These are phyloP conservation scores for Cheiracanthium punctorium DNA, from an alignment of 2,888 invertebrate genomes.

Conservation along the genomic window DNA sequence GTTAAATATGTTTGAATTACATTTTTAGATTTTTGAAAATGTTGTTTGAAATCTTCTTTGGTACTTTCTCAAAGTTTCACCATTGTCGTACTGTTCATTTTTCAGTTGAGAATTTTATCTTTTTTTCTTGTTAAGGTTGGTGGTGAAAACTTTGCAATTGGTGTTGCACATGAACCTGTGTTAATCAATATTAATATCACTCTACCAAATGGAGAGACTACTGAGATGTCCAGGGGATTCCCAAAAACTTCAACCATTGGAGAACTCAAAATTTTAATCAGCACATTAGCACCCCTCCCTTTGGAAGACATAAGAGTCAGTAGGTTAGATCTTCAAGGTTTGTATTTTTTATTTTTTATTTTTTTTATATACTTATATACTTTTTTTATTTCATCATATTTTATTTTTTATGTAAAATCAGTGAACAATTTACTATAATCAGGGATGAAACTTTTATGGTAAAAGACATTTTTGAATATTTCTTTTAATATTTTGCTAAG, in stretches of 20 bases:
- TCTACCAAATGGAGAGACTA: slow-evolving; percentile 33
- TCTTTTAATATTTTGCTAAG: no score
- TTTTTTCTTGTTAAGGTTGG: slow-evolving; percentile 50
- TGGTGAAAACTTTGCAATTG: slow-evolving; percentile 55
- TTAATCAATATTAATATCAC: slow-evolving; percentile 43
- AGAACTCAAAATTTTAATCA: slow-evolving; percentile 50
- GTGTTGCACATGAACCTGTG: slow-evolving; percentile 61
- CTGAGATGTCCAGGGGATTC: slow-evolving; percentile 56
- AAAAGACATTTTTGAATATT: no score
- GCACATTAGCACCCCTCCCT: slow-evolving; percentile 28
- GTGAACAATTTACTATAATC: no score
- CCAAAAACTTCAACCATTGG: slow-evolving; percentile 60
- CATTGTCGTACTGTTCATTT: no score
- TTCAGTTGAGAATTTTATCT: no score
- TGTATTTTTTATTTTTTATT: not conserved
- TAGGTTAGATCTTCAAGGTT: slow-evolving; percentile 60
- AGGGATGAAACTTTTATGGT: no score
- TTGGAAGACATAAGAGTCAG: slow-evolving; percentile 52
- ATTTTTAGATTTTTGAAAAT: no score
- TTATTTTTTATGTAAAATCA: no score
- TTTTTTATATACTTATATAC: not conserved
- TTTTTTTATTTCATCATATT: no score
- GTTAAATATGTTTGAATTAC: no score
- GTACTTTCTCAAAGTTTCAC: no score
- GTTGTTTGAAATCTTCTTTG: no score